Conservation (phyloP, 1,140 invertebrate genomes). For the Pseudomyrmex gracilis region DNA sequence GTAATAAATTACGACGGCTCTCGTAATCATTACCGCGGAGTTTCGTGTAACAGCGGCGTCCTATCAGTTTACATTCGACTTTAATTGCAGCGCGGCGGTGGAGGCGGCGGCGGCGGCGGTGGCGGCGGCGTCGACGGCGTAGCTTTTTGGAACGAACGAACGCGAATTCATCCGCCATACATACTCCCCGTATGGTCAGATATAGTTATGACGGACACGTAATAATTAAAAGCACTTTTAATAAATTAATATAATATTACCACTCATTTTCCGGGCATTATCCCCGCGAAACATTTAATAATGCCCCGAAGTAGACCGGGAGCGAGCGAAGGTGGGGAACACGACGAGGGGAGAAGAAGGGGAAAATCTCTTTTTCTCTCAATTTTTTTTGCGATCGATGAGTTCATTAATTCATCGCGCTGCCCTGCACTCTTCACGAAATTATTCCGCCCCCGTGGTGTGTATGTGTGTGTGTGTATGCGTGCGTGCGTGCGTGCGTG, state of each 20-base stretch:
- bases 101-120: slow-evolving; percentile 4
- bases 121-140: slow-evolving; percentile 20
- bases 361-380: not conserved
- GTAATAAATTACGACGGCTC: slow-evolving; percentile 75
- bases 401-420: slow-evolving; percentile 58
- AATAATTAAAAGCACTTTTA: slow-evolving; percentile 72
- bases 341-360: too few relatives aligned
- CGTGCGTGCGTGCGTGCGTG: not conserved
- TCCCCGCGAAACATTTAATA: slow-evolving; percentile 44
- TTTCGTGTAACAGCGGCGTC: slow-evolving; percentile 72
- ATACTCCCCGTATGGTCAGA: slow-evolving; percentile 32
- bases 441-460: slow-evolving; percentile 31
- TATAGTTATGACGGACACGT: slow-evolving; percentile 55
- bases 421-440: slow-evolving; percentile 44
- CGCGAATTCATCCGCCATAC: slow-evolving; percentile 14
- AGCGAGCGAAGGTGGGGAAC: not conserved
- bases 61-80: slow-evolving; percentile 75
- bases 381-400: slow-evolving; percentile 43
- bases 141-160: slow-evolving; percentile 55
- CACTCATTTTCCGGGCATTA: slow-evolving; percentile 45
- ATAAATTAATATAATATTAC: slow-evolving; percentile 63
- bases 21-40: slow-evolving; percentile 74
- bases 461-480: too few relatives aligned
- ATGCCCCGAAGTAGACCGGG: slow-evolving; percentile 28
- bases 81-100: slow-evolving; percentile 67